phyloP scores from a whole-genome alignment of 1,140 invertebrate genomes.

The Zaprionus africanus region DNA sequence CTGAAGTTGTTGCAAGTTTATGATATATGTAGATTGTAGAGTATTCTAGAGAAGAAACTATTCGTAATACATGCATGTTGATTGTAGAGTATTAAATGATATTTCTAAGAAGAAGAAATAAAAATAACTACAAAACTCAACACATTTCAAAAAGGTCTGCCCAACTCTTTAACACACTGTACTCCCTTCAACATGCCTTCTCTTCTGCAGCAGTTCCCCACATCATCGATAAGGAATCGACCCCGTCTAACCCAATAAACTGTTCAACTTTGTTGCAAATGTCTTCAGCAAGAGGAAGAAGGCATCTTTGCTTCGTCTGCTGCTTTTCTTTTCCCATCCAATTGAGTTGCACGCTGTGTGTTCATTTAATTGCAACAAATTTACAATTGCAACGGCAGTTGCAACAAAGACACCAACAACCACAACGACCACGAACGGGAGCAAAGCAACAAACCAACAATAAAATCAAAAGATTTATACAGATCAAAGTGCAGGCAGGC shows the following conservation, averaged over 20 bases:
- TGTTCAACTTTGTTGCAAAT: not conserved
- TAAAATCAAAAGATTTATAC: constrained; percentile 26
- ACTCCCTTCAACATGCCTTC: not conserved
- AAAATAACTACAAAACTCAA: too few species aligned
- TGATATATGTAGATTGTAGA: not conserved
- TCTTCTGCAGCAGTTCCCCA: not conserved
- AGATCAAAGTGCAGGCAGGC: constrained; percentile 33
- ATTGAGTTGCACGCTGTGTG: constrained; percentile 30
- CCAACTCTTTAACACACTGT: not conserved
- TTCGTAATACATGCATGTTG: not conserved
- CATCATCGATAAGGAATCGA: not conserved
- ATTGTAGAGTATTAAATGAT: not conserved
- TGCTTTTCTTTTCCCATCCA: constrained; percentile 14
- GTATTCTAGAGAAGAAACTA: too few species aligned
- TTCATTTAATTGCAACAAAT: constrained; percentile 47
- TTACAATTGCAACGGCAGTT: constrained; percentile 22
- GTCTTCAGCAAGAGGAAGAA: not conserved
- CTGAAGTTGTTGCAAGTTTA: not conserved
- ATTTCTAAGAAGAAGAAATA: too few species aligned
- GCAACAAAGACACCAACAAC: constrained; percentile 8
- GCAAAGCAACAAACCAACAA: constrained; percentile 14
- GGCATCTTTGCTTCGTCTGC: not conserved
- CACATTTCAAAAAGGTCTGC: not conserved
- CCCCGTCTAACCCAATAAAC: constrained; percentile 3
- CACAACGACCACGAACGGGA: constrained; percentile 3